Percentiles rank a stretch among this genome's conserved stretches.
Evolutionary conservation across 2,113 vertebrate genomes (phyloP).

Genomic region (Riparia riparia): DNA sequence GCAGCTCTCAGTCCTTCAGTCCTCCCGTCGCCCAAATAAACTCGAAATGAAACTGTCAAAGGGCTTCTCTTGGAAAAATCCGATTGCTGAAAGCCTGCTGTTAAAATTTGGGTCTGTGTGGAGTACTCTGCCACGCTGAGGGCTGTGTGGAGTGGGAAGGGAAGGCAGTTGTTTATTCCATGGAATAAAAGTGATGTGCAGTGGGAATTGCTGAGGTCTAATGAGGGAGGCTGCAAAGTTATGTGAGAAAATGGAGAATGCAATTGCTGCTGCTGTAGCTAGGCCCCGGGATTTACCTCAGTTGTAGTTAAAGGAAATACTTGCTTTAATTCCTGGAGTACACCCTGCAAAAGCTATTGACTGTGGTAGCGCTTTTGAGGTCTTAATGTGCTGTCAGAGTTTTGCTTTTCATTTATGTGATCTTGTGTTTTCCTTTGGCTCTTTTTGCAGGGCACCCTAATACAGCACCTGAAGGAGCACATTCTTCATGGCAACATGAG

Average conservation of each 20-base stretch:
- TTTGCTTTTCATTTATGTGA: not conserved
- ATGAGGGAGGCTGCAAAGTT: constrained; percentile 10
- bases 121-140: not conserved
- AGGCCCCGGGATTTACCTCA: constrained; percentile 13
- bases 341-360: not conserved
- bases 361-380: not conserved
- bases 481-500: constrained; percentile 90
- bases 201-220: constrained; percentile 23
- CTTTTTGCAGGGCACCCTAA: constrained; percentile 85
- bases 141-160: not conserved
- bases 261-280: not conserved
- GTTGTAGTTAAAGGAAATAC: not conserved
- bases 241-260: constrained; percentile 1
- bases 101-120: not conserved
- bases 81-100: not conserved
- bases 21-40: not conserved
- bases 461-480: constrained; percentile 96
- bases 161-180: not conserved
- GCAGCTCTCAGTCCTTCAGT: not conserved
- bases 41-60: not conserved
- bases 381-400: not conserved
- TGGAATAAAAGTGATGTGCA: not conserved
- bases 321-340: not conserved
- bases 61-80: not conserved
- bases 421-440: not conserved